These are phyloP conservation scores for Calidris pugnax DNA, from an alignment of 2,113 vertebrate species.

Conservation along the genomic window DNA sequence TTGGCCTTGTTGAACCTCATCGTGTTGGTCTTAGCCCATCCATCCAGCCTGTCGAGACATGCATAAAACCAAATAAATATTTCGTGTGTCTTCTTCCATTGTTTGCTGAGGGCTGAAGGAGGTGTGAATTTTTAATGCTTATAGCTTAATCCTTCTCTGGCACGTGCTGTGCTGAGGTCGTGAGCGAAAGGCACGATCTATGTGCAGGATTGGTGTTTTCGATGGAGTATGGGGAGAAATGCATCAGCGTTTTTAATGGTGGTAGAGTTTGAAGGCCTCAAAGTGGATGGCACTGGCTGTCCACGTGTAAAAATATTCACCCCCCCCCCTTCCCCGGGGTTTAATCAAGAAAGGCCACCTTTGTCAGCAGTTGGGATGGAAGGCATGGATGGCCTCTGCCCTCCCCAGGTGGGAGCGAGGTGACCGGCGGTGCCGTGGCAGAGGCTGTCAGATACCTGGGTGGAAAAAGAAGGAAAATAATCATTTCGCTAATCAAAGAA, in stretches of 20 bases:
- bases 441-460: background rate
- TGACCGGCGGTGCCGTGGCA: background rate
- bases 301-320: background rate
- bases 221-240: background rate
- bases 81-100: background rate
- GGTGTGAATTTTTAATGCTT: background rate
- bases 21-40: no score
- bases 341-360: background rate
- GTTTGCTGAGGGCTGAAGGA: background rate
- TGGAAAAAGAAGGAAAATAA: background rate
- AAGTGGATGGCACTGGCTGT: background rate
- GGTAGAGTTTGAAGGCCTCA: background rate
- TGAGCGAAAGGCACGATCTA: background rate
- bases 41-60: no score
- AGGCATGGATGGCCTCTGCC: background rate
- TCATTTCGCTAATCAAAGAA: background rate
- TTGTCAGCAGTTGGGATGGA: background rate
- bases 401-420: background rate
- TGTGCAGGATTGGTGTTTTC: background rate
- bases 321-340: background rate
- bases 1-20: no score
- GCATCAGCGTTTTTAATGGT: background rate
- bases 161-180: fast-evolving
- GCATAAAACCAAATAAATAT: background rate
- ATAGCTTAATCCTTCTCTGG: background rate